Percentiles rank a stretch among this genome's conserved stretches.
Evolutionary conservation across 1,140 invertebrate species (phyloP).

Genomic region (Sinonovacula constricta): DNA sequence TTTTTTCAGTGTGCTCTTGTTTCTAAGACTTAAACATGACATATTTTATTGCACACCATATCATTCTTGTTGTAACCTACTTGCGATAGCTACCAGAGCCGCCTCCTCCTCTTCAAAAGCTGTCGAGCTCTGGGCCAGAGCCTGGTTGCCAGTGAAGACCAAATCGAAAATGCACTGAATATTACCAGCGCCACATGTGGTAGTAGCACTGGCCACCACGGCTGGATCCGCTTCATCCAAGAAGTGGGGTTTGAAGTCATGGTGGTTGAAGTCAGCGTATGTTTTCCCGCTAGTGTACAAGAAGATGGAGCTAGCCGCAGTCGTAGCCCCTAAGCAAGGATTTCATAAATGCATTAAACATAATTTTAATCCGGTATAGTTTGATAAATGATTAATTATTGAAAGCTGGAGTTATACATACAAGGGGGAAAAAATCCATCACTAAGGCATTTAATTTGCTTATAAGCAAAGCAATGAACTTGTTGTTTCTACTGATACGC

Average conservation of each 20-base stretch:
- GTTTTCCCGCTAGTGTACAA: conserved; percentile 44
- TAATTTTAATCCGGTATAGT: too few species aligned
- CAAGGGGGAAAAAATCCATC: too few species aligned
- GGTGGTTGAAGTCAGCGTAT: conserved; percentile 42
- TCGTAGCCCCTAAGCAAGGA: conserved; percentile 48
- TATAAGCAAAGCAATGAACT: too few species aligned
- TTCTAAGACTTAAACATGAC: too few species aligned
- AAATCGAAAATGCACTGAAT: conserved; percentile 57
- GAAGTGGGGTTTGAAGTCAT: conserved; percentile 52
- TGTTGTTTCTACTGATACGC: too few species aligned
- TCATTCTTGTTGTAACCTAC: too few species aligned
- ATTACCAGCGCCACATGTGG: conserved; percentile 50
- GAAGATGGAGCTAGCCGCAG: conserved; percentile 33
- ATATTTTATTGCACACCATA: too few species aligned
- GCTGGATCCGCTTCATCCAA: conserved; percentile 34
- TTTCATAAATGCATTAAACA: too few species aligned
- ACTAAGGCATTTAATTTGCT: too few species aligned
- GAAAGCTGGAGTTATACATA: too few species aligned
- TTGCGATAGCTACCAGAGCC: neutral
- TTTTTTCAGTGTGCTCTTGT: too few species aligned
- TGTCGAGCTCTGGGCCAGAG: conserved; percentile 39
- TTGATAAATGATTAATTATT: too few species aligned
- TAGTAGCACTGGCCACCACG: conserved; percentile 13
- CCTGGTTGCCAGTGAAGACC: conserved; percentile 54
- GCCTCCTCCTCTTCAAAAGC: conserved; percentile 2